Evolutionary conservation across 2,888 invertebrate species (phyloP).

Genomic region (Arrhopalites spinosus): DNA sequence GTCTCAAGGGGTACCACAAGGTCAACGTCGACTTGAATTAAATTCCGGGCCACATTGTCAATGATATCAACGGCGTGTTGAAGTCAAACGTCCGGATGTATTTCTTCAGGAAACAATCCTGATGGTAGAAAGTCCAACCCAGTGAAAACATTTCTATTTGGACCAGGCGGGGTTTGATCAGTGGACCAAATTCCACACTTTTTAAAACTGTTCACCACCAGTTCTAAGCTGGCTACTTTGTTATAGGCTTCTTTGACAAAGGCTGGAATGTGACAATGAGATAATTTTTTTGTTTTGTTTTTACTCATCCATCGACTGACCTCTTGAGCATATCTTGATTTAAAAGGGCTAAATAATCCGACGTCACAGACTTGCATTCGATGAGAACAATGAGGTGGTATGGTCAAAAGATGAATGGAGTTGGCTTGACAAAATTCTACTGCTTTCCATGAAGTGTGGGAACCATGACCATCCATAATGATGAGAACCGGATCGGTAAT

Average conservation of each 20-base stretch:
- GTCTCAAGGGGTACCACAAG: too few relatives aligned
- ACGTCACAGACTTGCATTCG: conserved; percentile 33
- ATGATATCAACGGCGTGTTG: background rate
- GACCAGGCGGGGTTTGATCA: background rate
- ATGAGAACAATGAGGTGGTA: conserved; percentile 39
- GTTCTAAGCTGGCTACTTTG: background rate
- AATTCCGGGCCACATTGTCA: background rate
- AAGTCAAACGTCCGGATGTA: background rate
- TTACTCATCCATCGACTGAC: background rate
- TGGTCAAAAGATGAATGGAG: conserved; percentile 16
- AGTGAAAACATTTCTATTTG: background rate
- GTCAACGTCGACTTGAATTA: too few relatives aligned
- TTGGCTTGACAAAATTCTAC: conserved; percentile 9
- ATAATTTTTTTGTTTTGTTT: background rate
- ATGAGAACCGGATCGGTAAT: too few relatives aligned
- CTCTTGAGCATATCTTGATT: background rate
- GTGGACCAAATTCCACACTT: conserved; percentile 31
- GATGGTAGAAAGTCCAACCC: background rate
- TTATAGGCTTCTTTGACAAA: background rate
- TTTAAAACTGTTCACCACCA: background rate
- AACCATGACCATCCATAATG: too few relatives aligned
- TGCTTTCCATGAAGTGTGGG: background rate
- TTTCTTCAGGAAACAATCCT: background rate
- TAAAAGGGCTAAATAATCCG: conserved; percentile 23
- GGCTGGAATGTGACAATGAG: conserved; percentile 12